Evolutionary conservation across 2,888 invertebrate genomes (phyloP).

Genomic region (Heteromurus nitidus): DNA sequence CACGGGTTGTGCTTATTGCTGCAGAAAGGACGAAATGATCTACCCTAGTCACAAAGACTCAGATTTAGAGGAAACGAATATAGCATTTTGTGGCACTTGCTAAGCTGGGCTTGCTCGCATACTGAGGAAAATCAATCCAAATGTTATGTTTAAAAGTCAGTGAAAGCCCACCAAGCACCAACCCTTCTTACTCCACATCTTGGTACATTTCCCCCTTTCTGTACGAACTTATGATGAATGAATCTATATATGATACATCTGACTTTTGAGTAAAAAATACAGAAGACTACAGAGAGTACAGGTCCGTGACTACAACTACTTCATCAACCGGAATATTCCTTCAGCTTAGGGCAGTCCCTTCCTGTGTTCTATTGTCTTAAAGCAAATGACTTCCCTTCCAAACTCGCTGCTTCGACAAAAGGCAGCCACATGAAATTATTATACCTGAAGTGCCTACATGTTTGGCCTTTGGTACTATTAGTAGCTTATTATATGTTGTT

Average conservation of each 20-base stretch:
- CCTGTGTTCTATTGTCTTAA: slow-evolving; percentile 65
- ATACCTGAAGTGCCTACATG: too few relatives aligned
- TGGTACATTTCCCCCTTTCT: too few relatives aligned
- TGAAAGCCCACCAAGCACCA: too few relatives aligned
- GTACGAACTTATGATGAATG: too few relatives aligned
- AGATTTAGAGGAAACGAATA: slow-evolving; percentile 62
- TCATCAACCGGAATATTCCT: slow-evolving; percentile 60
- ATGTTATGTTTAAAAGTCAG: slow-evolving; percentile 40
- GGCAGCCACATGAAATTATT: too few relatives aligned
- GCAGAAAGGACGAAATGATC: slow-evolving; percentile 16
- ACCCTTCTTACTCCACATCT: too few relatives aligned
- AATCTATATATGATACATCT: too few relatives aligned
- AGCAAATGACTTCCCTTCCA: slow-evolving; percentile 64
- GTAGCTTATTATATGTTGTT: too few relatives aligned
- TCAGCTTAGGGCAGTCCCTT: slow-evolving; percentile 46
- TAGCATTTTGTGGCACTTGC: slow-evolving; percentile 65
- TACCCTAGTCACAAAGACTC: slow-evolving; percentile 30
- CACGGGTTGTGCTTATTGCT: slow-evolving; percentile 61
- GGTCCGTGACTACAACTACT: slow-evolving; percentile 63
- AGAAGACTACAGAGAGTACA: too few relatives aligned
- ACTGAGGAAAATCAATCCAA: slow-evolving; percentile 56
- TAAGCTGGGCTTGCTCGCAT: slow-evolving; percentile 59
- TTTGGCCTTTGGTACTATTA: too few relatives aligned
- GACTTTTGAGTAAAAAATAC: too few relatives aligned
- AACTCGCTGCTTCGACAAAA: too few relatives aligned